A percentile compares a stretch with the other conserved stretches of the same genome.
Evolutionary conservation across 1,140 invertebrate genomes (phyloP).

Genomic region (Lucilia sericata): DNA sequence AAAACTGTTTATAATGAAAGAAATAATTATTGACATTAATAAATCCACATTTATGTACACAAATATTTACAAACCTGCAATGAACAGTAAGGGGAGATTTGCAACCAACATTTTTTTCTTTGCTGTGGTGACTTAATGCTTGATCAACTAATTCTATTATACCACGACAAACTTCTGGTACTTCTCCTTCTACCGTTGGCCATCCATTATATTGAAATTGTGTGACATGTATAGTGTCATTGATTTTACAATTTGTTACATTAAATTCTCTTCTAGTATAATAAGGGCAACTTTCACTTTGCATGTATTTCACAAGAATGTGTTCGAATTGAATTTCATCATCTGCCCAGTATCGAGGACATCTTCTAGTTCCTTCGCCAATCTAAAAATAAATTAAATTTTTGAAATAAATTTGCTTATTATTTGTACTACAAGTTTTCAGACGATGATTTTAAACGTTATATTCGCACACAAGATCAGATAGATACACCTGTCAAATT

Average conservation of each 20-base stretch:
- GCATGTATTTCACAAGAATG: constrained; percentile 86
- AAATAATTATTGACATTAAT: neutral
- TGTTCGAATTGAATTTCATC: constrained; percentile 85
- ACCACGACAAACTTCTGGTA: constrained; percentile 86
- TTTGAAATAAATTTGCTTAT: neutral
- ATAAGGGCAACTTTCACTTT: constrained; percentile 88
- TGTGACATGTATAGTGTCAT: constrained; percentile 78
- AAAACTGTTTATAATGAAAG: constrained; percentile 68
- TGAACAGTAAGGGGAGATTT: constrained; percentile 79
- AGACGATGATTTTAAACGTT: too few relatives aligned
- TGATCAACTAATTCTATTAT: constrained; percentile 84
- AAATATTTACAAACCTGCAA: constrained; percentile 74
- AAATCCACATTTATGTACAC: neutral
- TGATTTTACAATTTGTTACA: constrained; percentile 83
- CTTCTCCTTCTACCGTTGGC: constrained; percentile 87
- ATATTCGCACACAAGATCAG: too few relatives aligned
- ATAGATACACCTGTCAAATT: too few relatives aligned
- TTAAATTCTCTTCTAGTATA: constrained; percentile 86
- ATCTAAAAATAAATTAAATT: constrained; percentile 68
- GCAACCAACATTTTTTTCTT: constrained; percentile 70
- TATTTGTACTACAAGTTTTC: too few relatives aligned
- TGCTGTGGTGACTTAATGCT: constrained; percentile 70
- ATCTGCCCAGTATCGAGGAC: constrained; percentile 93
- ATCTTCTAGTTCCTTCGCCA: constrained; percentile 80
- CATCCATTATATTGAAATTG: constrained; percentile 92